Evolutionary conservation across 2,888 invertebrate genomes (phyloP), one percentile per base, ranked within the genome.

Genomic region (Tetheella fluctuosa): DNA sequence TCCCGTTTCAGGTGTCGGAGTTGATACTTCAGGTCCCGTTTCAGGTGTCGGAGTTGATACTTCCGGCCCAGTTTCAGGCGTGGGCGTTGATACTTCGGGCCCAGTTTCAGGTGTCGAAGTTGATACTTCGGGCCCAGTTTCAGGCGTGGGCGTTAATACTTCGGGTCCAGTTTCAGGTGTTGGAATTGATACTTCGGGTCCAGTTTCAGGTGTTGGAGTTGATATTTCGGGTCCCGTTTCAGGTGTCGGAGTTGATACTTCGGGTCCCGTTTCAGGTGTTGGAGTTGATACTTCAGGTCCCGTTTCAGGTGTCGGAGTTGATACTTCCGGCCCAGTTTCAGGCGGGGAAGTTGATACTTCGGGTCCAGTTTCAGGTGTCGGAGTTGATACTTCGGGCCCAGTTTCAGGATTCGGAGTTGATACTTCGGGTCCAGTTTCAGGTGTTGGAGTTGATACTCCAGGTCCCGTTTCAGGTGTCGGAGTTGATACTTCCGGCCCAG

Each of bases 1-100:
- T n/a, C 55, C 54, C 5, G 30, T n/a, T 3, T 67, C 64, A 1
- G 63, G 64, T 37, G 57, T 23, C 7, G 63, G 61, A 3, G 59
- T 54, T 0, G 25, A 5, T n/a, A 6, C 23, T 20, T 55, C 55
- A 2, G 67, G 56, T 57, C 58, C 62, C 0, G 68, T 59, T 57
- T 61, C 54, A 42, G 61, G 55, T 52, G 52, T 23, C 20, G 60
- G 63, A 13, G 30, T 58, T 48, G 55, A 13, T 3, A 13, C 52
- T 12, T 15, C 37, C 2, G 37, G 15, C 0, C 23, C 52, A 6
- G 3, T 52, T 23, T 52, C 37, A 15, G 59, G 28, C 54, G 48
- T 39, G 13, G 56, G 55, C 7, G 56, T 56, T 23, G 64, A 23
- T 39, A 28, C 42, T 10, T 30, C 54, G n/a, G 8, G 4, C 20